Conservation (phyloP, 2,888 invertebrate genomes). For the Amorpha juglandis region DNA sequence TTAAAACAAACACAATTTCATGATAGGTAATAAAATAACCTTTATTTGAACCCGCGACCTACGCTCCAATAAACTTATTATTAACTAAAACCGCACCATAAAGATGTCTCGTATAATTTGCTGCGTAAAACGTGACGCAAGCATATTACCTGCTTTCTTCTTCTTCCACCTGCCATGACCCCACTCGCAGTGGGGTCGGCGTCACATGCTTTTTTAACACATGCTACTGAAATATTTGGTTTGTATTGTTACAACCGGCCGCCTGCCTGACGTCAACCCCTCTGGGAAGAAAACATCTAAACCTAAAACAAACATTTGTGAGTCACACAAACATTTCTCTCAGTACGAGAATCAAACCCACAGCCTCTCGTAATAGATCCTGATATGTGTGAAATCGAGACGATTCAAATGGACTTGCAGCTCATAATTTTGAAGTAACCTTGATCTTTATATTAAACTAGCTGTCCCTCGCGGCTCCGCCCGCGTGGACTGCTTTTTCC, state of each 20-base stretch:
- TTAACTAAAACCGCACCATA: slow-evolving; percentile 4
- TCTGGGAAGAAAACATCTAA: too few relatives aligned
- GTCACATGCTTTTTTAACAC: too few relatives aligned
- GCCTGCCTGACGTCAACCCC: too few relatives aligned
- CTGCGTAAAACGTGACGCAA: slow-evolving; percentile 17
- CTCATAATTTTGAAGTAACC: neutral
- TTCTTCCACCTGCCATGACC: too few relatives aligned
- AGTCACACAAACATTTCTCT: too few relatives aligned
- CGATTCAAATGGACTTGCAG: neutral
- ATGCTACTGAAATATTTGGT: too few relatives aligned
- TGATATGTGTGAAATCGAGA: slow-evolving; percentile 32
- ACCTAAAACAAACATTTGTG: too few relatives aligned
- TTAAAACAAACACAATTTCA: neutral
- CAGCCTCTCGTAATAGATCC: slow-evolving; percentile 32
- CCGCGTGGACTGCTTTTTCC: too few relatives aligned
- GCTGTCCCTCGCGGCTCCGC: too few relatives aligned
- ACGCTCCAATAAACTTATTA: slow-evolving; percentile 11
- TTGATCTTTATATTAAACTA: neutral
- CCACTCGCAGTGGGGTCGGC: too few relatives aligned
- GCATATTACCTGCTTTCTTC: slow-evolving; percentile 41
- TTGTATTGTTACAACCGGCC: too few relatives aligned
- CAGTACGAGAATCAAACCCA: too few relatives aligned
- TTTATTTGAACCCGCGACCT: neutral
- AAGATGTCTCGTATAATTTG: neutral
- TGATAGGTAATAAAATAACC: neutral